Evolutionary conservation across 2,797 vertebrate species (phyloP), one percentile per base, ranked within the genome.

Genomic region (Mycteria americana): DNA sequence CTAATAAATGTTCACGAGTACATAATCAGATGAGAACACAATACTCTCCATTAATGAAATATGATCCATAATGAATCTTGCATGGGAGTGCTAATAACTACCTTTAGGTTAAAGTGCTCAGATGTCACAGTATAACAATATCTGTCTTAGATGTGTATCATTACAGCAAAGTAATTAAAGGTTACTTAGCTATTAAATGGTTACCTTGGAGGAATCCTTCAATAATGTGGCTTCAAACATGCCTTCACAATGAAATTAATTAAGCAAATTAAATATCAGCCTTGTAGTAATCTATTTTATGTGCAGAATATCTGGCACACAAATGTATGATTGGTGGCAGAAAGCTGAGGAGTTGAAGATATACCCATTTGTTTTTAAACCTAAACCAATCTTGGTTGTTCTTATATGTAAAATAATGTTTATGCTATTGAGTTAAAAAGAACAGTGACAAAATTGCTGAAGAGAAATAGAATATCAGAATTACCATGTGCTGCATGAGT

Each of bases 111-210:
- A 92, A 89, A 94, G 81, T 92, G 72, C 95, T 97, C 85, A 91
- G 82, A 72, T 89, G 95, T 91, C 94, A 95, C 33, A 79, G 50
- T 70, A 75, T 82, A 91, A 92, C 57, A 91, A n/a, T 95, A 93
- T 93, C 50, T 92, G 65, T 84, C 92, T 95, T 93, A 89, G 76
- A 94, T 95, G 70, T 74, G 72, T 94, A 88, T 94, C 82, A 90
- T 95, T 96, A 88, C 46, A 56, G 46, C 41, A 64, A 95, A 95
- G 76, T 95, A 95, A 94, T 90, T 97, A 72, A 96, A 96, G 89
- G 57, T 88, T 94, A 85, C 39, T 93, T 93, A 54, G 95, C 67
- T 94, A 14, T 95, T 97, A 93, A 95, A 93, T 76, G 25, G 53
- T 95, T 96, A 94, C 67, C 64, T 97, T 95, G 84, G 82, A 92